Conservation (phyloP, 1,140 invertebrate species). For the Aricia agestis region DNA sequence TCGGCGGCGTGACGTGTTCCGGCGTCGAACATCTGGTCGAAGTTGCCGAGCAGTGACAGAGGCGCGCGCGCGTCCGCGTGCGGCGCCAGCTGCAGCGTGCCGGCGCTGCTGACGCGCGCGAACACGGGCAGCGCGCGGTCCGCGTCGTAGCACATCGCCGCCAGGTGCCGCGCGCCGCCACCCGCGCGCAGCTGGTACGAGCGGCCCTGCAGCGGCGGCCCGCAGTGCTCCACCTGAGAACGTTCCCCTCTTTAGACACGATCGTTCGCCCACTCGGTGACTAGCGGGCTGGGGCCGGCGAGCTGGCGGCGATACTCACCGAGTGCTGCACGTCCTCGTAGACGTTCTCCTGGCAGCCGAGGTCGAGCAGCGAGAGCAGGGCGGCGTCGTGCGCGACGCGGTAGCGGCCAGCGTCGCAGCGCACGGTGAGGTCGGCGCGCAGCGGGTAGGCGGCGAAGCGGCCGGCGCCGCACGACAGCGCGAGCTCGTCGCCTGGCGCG, state of each 20-base stretch:
- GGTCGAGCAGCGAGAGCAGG: slow-evolving; percentile 49
- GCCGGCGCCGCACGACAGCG: slow-evolving; percentile 53
- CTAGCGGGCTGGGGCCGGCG: no score
- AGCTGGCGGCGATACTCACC: slow-evolving; percentile 24
- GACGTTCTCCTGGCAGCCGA: slow-evolving; percentile 64
- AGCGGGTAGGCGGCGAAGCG: slow-evolving; percentile 54
- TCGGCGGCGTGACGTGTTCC: slow-evolving; percentile 55
- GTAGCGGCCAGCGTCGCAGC: slow-evolving; percentile 53
- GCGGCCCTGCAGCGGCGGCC: slow-evolving; percentile 52
- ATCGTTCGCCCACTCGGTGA: neutral
- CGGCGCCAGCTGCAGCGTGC: slow-evolving; percentile 37
- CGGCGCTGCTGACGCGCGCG: slow-evolving; percentile 39
- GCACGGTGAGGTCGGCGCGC: slow-evolving; percentile 34
- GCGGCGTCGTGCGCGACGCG: slow-evolving; percentile 38
- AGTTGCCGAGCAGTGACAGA: slow-evolving; percentile 64
- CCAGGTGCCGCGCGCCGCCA: slow-evolving; percentile 44
- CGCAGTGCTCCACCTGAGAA: slow-evolving; percentile 51
- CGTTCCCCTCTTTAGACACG: neutral
- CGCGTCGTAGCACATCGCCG: slow-evolving; percentile 59
- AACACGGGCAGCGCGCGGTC: slow-evolving; percentile 44
- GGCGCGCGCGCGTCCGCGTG: slow-evolving; percentile 42
- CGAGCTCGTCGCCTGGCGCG: slow-evolving; percentile 46
- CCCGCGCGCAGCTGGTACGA: slow-evolving; percentile 47
- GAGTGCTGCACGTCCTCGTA: slow-evolving; percentile 64
- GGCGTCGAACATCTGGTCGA: slow-evolving; percentile 68